These are phyloP conservation scores for Murina feae DNA, from an alignment of 2,113 vertebrate genomes.

Conservation along the genomic window DNA sequence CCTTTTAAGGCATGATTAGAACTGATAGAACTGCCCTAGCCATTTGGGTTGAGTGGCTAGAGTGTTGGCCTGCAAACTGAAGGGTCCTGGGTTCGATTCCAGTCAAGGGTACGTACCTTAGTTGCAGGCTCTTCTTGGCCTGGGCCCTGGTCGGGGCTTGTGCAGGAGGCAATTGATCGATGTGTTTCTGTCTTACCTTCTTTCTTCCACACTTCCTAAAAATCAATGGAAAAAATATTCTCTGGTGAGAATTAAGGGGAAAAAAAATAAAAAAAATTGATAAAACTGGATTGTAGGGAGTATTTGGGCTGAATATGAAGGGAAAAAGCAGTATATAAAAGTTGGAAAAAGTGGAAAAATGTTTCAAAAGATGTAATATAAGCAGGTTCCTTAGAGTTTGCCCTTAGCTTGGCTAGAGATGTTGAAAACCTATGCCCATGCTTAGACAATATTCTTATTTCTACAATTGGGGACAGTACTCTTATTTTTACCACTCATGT, in stretches of 20 bases:
- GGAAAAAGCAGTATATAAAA: neutral
- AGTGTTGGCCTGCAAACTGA: no score
- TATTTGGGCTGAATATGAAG: neutral
- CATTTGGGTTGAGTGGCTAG: no score
- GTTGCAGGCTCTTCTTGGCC: no score
- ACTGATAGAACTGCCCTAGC: neutral
- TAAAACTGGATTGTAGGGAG: neutral
- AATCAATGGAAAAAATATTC: no score
- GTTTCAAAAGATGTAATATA: neutral
- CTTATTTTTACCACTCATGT: neutral
- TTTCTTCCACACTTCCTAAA: no score
- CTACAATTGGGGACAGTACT: neutral
- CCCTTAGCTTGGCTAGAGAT: neutral
- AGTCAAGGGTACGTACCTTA: no score
- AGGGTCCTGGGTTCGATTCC: no score
- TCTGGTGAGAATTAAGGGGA: no score
- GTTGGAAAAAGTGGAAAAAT: neutral
- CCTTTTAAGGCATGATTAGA: neutral
- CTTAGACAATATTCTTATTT: neutral
- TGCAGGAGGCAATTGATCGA: no score
- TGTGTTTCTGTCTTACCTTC: no score
- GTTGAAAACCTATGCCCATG: neutral
- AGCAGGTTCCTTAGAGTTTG: slow-evolving; percentile 18
- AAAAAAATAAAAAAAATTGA: neutral
- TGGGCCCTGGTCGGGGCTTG: no score